Conservation (phyloP, 1,140 invertebrate species). For the Caerostris extrusa region DNA sequence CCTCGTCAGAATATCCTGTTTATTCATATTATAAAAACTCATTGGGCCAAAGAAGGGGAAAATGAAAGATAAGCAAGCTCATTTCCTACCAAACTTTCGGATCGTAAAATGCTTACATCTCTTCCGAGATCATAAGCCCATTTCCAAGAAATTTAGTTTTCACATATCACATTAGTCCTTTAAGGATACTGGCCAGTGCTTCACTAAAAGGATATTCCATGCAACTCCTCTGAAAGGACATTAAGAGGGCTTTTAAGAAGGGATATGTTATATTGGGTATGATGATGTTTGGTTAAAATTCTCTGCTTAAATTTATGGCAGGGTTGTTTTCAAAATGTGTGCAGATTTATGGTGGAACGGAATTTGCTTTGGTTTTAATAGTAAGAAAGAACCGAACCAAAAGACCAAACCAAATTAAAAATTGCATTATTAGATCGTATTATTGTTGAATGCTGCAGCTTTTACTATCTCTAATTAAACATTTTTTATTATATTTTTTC, state of each 20-base stretch:
- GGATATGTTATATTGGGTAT: too few relatives aligned
- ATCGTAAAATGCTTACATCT: neutral
- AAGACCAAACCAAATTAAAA: too few relatives aligned
- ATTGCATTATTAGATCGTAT: too few relatives aligned
- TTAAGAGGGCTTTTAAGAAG: neutral
- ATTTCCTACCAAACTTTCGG: neutral
- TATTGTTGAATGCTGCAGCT: too few relatives aligned
- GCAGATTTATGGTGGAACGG: too few relatives aligned
- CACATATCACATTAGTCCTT: neutral
- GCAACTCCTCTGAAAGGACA: neutral
- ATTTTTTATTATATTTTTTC: too few relatives aligned
- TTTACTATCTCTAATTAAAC: too few relatives aligned
- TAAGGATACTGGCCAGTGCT: neutral
- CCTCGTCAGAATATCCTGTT: neutral
- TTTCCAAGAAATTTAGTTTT: neutral
- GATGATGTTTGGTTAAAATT: too few relatives aligned
- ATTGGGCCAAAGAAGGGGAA: neutral
- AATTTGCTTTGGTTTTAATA: too few relatives aligned
- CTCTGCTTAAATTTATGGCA: too few relatives aligned
- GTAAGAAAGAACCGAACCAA: too few relatives aligned
- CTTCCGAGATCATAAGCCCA: neutral
- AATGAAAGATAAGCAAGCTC: neutral
- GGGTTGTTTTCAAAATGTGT: too few relatives aligned
- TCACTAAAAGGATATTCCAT: neutral
- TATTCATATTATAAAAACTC: neutral